phyloP scores from a whole-genome alignment of 2,797 vertebrate species.

The Enteromius fasciolatus region DNA sequence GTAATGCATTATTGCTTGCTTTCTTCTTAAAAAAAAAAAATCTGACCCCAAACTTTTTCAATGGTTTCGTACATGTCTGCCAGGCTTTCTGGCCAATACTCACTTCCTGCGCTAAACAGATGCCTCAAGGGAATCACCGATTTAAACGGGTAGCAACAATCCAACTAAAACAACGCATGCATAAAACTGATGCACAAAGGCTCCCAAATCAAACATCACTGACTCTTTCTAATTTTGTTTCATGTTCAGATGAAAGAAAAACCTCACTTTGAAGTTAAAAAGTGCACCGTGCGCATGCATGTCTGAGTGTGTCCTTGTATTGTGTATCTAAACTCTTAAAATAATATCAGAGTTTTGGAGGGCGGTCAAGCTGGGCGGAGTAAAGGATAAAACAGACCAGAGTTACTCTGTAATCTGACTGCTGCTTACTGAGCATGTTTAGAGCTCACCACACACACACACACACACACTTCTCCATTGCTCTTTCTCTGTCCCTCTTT shows the following conservation, averaged over 20 bases:
- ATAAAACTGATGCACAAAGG: conserved; percentile 36
- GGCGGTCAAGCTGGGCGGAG: conserved; percentile 37
- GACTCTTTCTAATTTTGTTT: conserved; percentile 60
- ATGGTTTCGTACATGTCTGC: not conserved
- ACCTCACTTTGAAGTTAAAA: conserved; percentile 69
- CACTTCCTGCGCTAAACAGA: conserved; percentile 28
- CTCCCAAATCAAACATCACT: conserved; percentile 47
- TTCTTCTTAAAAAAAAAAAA: too few relatives aligned
- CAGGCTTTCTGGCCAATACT: conserved; percentile 16
- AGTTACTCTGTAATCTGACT: conserved; percentile 67
- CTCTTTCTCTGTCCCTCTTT: conserved; percentile 13
- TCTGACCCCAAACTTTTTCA: conserved; percentile 2
- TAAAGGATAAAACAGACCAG: conserved; percentile 55
- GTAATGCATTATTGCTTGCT: not conserved
- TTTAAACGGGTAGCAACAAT: conserved; percentile 2
- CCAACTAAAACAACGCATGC: conserved; percentile 25
- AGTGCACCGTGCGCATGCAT: conserved; percentile 21
- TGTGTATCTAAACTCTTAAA: conserved; percentile 56
- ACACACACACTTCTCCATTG: conserved; percentile 24
- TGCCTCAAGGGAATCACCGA: conserved; percentile 8
- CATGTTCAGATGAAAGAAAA: conserved; percentile 63
- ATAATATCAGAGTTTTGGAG: conserved; percentile 57
- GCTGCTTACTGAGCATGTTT: conserved; percentile 68
- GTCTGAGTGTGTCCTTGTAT: conserved; percentile 42
- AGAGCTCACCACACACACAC: conserved; percentile 52